phyloP scores from a whole-genome alignment of 1,140 invertebrate species.

The Ceratosolen solmsi region DNA sequence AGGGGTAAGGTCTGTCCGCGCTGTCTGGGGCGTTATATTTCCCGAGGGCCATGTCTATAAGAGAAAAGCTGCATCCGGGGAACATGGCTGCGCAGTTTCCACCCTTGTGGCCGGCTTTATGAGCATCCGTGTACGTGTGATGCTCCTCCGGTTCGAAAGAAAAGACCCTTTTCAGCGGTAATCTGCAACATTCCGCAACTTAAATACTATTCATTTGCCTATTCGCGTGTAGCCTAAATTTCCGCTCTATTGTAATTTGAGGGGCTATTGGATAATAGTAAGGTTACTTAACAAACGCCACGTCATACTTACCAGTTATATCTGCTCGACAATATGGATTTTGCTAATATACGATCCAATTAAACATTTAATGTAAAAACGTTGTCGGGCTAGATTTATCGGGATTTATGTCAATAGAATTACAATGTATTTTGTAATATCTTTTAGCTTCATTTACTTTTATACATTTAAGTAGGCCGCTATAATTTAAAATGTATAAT shows the following conservation, averaged over 20 bases:
- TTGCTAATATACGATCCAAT: no score
- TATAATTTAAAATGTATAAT: no score
- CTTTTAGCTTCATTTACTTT: no score
- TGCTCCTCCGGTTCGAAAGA: slow-evolving; percentile 80
- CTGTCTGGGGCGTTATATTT: slow-evolving; percentile 75
- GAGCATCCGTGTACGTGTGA: slow-evolving; percentile 78
- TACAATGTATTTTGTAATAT: no score
- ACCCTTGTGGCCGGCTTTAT: slow-evolving; percentile 73
- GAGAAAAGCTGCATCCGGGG: slow-evolving; percentile 79
- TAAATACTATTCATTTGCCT: neutral
- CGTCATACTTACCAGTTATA: no score
- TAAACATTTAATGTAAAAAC: no score
- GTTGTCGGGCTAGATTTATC: no score
- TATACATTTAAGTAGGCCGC: no score
- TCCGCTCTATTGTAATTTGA: neutral
- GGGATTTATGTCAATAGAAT: no score
- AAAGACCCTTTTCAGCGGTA: slow-evolving; percentile 78
- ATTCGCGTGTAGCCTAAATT: neutral
- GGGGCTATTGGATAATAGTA: no score
- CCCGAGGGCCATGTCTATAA: slow-evolving; percentile 82
- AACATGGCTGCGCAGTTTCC: slow-evolving; percentile 76
- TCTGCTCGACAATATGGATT: no score
- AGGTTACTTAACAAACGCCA: no score
- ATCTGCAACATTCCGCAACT: slow-evolving; percentile 64
- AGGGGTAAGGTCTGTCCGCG: slow-evolving; percentile 21